Percentiles rank a stretch among this genome's conserved stretches.
Evolutionary conservation across 2,888 invertebrate genomes (phyloP).

Genomic region (Gymnocheta viridis): DNA sequence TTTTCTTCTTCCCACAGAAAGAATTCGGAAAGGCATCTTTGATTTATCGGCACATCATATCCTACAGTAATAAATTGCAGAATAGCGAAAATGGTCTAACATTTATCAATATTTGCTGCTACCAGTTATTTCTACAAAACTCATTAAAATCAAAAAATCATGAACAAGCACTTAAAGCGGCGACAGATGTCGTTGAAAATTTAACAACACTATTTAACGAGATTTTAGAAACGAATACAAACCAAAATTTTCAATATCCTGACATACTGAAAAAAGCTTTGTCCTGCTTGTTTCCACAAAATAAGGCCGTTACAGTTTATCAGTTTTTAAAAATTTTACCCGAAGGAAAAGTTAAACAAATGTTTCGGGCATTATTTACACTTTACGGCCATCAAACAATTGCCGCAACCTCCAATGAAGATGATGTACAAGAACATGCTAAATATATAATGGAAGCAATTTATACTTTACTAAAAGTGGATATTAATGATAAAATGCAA

Average conservation of each 20-base stretch:
- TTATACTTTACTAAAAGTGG: conserved; percentile 72
- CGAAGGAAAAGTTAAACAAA: conserved; percentile 19
- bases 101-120: conserved; percentile 72
- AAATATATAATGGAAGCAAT: conserved; percentile 72
- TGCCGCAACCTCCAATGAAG: not conserved
- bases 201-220: conserved; percentile 72
- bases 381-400: conserved; percentile 41
- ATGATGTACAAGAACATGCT: conserved; percentile 67
- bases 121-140: conserved; percentile 72
- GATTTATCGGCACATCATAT: conserved; percentile 72
- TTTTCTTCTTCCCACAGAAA: conserved; percentile 68
- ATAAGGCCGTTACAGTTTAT: conserved; percentile 55
- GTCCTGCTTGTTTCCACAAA: conserved; percentile 71
- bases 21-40: conserved; percentile 65
- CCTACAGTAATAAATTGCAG: conserved; percentile 71
- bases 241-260: conserved; percentile 58
- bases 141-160: conserved; percentile 22
- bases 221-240: conserved; percentile 70
- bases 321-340: conserved; percentile 68
- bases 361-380: conserved; percentile 63
- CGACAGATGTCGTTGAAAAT: conserved; percentile 61
- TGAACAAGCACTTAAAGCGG: conserved; percentile 28
- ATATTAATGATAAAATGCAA: conserved; percentile 69
- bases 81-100: conserved; percentile 71
- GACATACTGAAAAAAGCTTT: conserved; percentile 72